Evolutionary conservation across 2,797 vertebrate genomes (phyloP), one percentile per base, ranked within the genome.

Genomic region (Alfaro cultratus): DNA sequence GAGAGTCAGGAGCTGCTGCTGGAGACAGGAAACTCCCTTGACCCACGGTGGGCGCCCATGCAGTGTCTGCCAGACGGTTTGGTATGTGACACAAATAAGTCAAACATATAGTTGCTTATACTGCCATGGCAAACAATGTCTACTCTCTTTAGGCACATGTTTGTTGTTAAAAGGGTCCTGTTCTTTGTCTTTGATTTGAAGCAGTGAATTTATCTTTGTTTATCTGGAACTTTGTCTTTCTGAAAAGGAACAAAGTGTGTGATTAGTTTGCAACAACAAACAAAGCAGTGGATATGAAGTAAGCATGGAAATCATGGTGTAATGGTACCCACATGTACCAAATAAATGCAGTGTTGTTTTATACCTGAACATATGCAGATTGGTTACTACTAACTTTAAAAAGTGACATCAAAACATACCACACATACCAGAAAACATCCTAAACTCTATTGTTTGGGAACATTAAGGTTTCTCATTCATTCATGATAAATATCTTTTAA

Each of bases 61-160:
- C 97, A 99, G 34, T 99, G 97, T 95, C 96, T 99, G 80, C 97
- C 98, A 73, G 98, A 99, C 83, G 97, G 98, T 64, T 95, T 98
- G 80, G 98, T 99, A 96, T 93, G 88, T 84, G 57, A 73, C 67
- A 78, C 26, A 80, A 70, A 81, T 62, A 80, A 60, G 21, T 78
- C 72, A 74, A 51, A 51, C 51, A 18, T 68, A 83, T 74, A 26
- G 39, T 53, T 73, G 57, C 10, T 64, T 9, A 73, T 8, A 3
- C 46, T 70, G 26, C 51, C 36, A 1, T n/a, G 5, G 23, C 29
- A 1, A 55, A 46, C 9, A 45, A 0, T 0, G 6, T 3, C 34
- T 10, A 13, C 34, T 74, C 43, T 43, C 45, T 76, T 16, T 26
- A 23, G 60, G 29, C 64, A 21, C 18, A 26, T 47, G 23, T 67